These are phyloP conservation scores for Mercenaria mercenaria DNA, from an alignment of 1,140 invertebrate genomes.

Conservation along the genomic window DNA sequence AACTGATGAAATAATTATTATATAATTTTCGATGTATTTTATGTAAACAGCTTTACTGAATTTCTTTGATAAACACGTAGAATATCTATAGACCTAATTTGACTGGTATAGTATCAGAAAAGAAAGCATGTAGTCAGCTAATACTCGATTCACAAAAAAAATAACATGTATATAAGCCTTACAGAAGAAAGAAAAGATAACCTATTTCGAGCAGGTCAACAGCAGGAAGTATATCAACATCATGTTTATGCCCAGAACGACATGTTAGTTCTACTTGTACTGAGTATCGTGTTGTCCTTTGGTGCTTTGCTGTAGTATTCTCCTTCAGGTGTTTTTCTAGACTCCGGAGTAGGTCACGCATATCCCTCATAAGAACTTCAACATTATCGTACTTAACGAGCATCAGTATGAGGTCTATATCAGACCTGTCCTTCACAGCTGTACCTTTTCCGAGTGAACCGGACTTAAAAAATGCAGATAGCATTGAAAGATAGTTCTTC, in stretches of 20 bases:
- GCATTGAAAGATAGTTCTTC: no score
- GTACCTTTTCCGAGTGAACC: constrained; percentile 46
- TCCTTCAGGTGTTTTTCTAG: not conserved
- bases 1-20: no score
- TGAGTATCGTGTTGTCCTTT: not conserved
- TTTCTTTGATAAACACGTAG: no score
- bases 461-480: no score
- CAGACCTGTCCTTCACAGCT: constrained; percentile 21
- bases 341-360: not conserved
- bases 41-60: no score
- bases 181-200: no score
- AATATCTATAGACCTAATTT: no score
- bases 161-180: no score
- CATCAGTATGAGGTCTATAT: constrained; percentile 45
- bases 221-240: not conserved
- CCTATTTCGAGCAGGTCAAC: not conserved
- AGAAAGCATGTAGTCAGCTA: no score
- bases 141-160: no score
- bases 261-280: not conserved
- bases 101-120: no score
- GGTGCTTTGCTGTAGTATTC: not conserved
- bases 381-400: not conserved
- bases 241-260: not conserved
- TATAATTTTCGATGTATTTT: no score
- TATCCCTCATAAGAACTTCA: not conserved